A percentile compares a stretch with the other conserved stretches of the same genome.
phyloP scores from a whole-genome alignment of 2,888 invertebrate genomes.

The Lasioglossum villosulum region DNA sequence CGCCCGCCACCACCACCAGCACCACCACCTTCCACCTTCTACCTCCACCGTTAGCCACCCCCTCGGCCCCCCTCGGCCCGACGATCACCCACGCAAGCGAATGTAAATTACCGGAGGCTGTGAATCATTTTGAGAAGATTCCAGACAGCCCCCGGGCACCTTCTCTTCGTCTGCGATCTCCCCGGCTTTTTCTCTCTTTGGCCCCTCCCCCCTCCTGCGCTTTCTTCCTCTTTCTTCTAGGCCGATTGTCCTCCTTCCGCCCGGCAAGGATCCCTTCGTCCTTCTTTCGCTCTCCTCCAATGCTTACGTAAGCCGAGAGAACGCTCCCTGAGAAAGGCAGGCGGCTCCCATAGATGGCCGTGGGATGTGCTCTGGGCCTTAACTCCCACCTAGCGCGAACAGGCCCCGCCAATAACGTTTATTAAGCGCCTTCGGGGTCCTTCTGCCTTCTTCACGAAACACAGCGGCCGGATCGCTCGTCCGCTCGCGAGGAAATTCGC shows the following conservation, averaged over 20 bases:
- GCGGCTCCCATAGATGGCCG: conserved; percentile 81
- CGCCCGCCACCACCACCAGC: conserved; percentile 58
- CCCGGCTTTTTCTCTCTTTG: conserved; percentile 54
- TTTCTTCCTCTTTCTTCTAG: conserved; percentile 32
- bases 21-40: conserved; percentile 52
- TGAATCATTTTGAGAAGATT: conserved; percentile 82
- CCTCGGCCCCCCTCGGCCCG: conserved; percentile 26
- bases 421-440: conserved; percentile 68
- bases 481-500: background rate
- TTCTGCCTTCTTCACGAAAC: conserved; percentile 44
- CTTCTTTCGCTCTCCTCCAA: conserved; percentile 23
- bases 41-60: conserved; percentile 29
- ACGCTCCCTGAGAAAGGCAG: conserved; percentile 80
- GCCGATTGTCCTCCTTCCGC: conserved; percentile 25
- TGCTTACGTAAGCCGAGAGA: conserved; percentile 66
- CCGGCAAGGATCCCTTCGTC: conserved; percentile 1
- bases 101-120: conserved; percentile 84
- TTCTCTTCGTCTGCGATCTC: conserved; percentile 65
- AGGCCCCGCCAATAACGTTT: conserved; percentile 75
- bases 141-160: conserved; percentile 75
- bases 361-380: conserved; percentile 82
- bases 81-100: conserved; percentile 81
- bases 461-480: conserved; percentile 14
- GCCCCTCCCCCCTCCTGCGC: background rate
- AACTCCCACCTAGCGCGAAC: conserved; percentile 79